Conservation (phyloP, 2,888 invertebrate genomes). For the Pristionchus mayeri region DNA sequence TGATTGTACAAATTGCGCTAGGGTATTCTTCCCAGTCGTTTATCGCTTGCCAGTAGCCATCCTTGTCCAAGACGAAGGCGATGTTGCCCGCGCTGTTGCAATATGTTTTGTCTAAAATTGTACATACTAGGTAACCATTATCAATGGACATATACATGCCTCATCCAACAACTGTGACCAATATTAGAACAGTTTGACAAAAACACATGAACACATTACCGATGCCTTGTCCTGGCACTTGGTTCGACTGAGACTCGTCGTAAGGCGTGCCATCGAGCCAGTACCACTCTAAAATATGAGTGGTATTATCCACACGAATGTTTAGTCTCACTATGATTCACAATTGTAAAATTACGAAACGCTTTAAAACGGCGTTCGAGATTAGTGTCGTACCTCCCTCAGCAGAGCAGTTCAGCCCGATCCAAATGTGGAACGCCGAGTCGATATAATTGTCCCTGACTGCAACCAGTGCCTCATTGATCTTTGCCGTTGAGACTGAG, state of each 20-base stretch:
- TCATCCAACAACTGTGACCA: too few species aligned
- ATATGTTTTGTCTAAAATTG: too few species aligned
- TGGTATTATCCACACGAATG: background rate
- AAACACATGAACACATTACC: too few species aligned
- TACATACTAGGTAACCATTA: too few species aligned
- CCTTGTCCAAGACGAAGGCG: background rate
- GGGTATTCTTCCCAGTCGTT: background rate
- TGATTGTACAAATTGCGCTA: background rate
- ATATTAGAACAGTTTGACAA: too few species aligned
- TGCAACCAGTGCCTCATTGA: background rate
- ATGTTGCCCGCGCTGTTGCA: too few species aligned
- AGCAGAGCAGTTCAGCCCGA: background rate
- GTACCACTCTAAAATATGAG: background rate
- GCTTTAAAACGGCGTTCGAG: too few species aligned
- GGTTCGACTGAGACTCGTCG: background rate
- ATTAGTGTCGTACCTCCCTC: background rate
- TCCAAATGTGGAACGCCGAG: background rate
- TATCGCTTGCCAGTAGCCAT: background rate
- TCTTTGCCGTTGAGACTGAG: background rate
- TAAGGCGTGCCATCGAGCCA: conserved; percentile 31
- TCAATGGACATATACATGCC: too few species aligned
- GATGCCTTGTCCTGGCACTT: too few species aligned
- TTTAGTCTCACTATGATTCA: too few species aligned
- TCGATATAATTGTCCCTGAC: background rate
- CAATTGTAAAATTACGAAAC: too few species aligned